A percentile compares a stretch with the other conserved stretches of the same genome.
Evolutionary conservation across 2,888 invertebrate species (phyloP).

Genomic region (Drosophila fungiperda): DNA sequence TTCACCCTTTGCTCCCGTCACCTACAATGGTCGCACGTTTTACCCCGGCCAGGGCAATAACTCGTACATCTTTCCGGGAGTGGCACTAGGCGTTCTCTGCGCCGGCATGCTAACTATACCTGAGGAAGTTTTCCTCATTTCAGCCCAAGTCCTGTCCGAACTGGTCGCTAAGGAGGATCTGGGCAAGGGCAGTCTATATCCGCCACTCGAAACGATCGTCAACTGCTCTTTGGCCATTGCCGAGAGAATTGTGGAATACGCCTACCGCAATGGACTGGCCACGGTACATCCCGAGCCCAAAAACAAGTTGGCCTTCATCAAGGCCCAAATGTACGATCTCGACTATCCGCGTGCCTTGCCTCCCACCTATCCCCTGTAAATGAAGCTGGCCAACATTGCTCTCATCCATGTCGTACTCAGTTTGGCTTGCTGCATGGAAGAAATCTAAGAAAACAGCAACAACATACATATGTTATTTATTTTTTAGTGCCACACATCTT

Average conservation of each 20-base stretch:
- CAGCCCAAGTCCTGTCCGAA: constrained; percentile 94
- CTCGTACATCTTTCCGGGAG: constrained; percentile 98
- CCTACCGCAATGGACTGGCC: constrained; percentile 91
- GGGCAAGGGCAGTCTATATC: constrained; percentile 94
- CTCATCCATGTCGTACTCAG: constrained; percentile 15
- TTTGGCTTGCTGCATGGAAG: constrained; percentile 11
- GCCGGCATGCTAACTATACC: constrained; percentile 95
- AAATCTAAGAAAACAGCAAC: constrained; percentile 30
- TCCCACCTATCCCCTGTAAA: constrained; percentile 85
- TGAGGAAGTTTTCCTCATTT: constrained; percentile 95
- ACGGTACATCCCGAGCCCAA: constrained; percentile 92
- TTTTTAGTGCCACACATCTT: constrained; percentile 58
- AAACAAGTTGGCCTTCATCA: constrained; percentile 90
- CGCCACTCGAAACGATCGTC: constrained; percentile 93
- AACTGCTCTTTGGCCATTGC: constrained; percentile 96
- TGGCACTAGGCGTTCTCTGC: constrained; percentile 95
- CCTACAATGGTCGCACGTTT: constrained; percentile 91
- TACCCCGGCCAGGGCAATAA: constrained; percentile 99
- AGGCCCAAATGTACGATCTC: constrained; percentile 92
- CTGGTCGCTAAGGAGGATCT: constrained; percentile 93
- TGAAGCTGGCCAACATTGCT: constrained; percentile 9
- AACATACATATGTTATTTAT: constrained; percentile 69
- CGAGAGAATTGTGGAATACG: constrained; percentile 91
- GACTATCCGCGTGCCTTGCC: constrained; percentile 90
- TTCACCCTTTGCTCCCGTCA: constrained; percentile 96